Percentiles rank a stretch among this genome's conserved stretches.
These are phyloP conservation scores for Enteromius fasciolatus DNA, from an alignment of 2,797 vertebrate species.

Conservation along the genomic window DNA sequence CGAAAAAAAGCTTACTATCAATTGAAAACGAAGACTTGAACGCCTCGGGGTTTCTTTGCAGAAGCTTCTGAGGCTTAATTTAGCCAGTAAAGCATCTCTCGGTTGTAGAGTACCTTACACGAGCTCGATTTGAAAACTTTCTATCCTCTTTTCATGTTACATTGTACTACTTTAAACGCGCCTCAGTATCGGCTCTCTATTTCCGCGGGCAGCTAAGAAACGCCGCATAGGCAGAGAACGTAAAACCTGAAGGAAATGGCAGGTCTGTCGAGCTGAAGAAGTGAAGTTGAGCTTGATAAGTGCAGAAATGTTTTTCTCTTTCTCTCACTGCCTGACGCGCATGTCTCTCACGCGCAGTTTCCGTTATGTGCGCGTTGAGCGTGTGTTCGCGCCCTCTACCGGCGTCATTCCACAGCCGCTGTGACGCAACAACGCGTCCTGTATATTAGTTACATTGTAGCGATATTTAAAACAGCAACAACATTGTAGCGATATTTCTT, in stretches of 20 bases:
- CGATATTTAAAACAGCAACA: neutral
- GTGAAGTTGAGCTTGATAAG: constrained; percentile 72
- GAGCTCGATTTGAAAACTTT: constrained; percentile 66
- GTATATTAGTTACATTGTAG: neutral
- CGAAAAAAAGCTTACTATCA: constrained; percentile 76
- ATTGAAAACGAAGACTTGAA: constrained; percentile 63
- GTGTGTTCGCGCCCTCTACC: constrained; percentile 63
- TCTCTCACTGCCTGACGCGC: constrained; percentile 66
- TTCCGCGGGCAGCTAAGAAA: constrained; percentile 54
- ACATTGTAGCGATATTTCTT: neutral
- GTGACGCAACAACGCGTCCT: constrained; percentile 13
- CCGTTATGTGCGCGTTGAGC: constrained; percentile 76
- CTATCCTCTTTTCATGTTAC: constrained; percentile 61
- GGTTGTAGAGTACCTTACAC: constrained; percentile 40
- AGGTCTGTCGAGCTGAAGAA: constrained; percentile 53
- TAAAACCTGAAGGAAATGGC: constrained; percentile 55
- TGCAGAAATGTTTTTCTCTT: constrained; percentile 69
- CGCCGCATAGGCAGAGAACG: constrained; percentile 70
- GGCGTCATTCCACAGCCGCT: constrained; percentile 17
- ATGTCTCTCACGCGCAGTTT: constrained; percentile 72
- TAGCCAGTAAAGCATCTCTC: constrained; percentile 18
- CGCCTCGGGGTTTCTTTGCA: constrained; percentile 43
- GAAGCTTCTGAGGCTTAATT: constrained; percentile 32
- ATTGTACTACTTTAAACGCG: constrained; percentile 79
- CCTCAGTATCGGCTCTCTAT: constrained; percentile 77